Base-by-base conservation (phyloP, 2,797 vertebrate genomes). In the Coilia nasus region DNA sequence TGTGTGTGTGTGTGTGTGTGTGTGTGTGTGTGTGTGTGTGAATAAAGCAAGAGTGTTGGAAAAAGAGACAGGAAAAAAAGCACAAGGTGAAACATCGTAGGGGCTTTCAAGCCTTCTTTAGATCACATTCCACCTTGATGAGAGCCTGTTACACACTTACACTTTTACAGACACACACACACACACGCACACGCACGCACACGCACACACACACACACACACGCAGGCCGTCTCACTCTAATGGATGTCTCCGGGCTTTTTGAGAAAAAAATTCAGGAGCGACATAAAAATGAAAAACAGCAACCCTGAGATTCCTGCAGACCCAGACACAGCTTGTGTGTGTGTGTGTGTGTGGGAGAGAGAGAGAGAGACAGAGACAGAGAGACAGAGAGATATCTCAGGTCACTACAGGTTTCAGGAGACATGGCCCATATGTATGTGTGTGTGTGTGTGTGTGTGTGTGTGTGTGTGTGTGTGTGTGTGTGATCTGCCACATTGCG, bases 401-500 rank as follows among this genome's bases (percentile, higher is more conserved):
- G 35, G 35, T 41, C 35, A 41, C 35, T 41, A 41, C 35, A 41
- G 35, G 35, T 41, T 41, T 41, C 35, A 2, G 35, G 35, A 41
- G 35, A 41, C 35, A 41, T 41, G 35, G 35, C 35, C 35, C 35
- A 41, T 41, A 59, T 59, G 57, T 59, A 44, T 17, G 41, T 81
- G 35, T 47, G 35, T 46, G 80, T 59, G 57, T 59, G 57, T 59
- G 57, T 59, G 14, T 59, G 57, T 59, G 57, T 59, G 57, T 59
- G 57, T 59, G 57, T 59, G 14, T 67, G 62, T 31, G 28, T 71
- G 64, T 64, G 60, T 64, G 60, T 64, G 60, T 64, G 60, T 64
- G 60, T 64, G 11, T 31, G 64, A 71, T 71, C 64, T 71, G 3
- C 31, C 25, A 71, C 28, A 75, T 35, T 35, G 67, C 14, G 67